Evolutionary conservation across 2,797 vertebrate species (phyloP), one percentile per base, ranked within the genome.

Genomic region (Mormyrops attenuatus): DNA sequence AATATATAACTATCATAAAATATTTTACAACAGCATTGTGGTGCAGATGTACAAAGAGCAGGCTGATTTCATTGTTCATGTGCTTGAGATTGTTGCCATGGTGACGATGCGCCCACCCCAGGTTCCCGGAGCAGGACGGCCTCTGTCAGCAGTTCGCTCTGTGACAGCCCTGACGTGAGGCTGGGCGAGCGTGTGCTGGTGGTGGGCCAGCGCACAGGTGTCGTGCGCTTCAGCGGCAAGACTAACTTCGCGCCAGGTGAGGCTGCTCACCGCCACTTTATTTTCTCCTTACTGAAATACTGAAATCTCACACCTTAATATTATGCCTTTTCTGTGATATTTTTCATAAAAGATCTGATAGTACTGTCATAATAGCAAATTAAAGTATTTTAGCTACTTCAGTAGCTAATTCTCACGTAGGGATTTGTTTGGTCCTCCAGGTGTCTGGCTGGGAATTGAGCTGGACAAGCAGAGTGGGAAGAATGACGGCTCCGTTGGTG

Each of bases 211-310:
- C 97, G 98, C 88, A 96, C 96, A 0, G 98, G 98, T 26, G 96
- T 96, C 1, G 95, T 99, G 52, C 96, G 96, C 41, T 99, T 98
- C 93, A 97, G 94, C 60, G 98, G 99, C 89, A 97, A 95, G 52
- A 99, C 98, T 55, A 97, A 93, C 94, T 99, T 99, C 92, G 97
- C 99, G 91, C 97, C 98, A 95, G 99, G 99, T 99, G 93, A 93
- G 93, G 22, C 6, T 2, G 2, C 6, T 26, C 22, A 13, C 8
- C 6, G 0, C 4, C 77, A 44, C 13, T 5, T 22, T 1, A 20
- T 38, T 20, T 41, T 1, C 38, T 55, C 85, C 52, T 1, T 57
- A 1, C 49, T 3, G 47, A 53, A 20, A 53, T 44, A 17, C 34
- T 44, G 17, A 41, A 20, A 77, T 47, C 77, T 41, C 41, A 3